Evolutionary conservation across 2,113 vertebrate genomes (phyloP), one percentile per base, ranked within the genome.

Genomic region (Dasypus novemcinctus): DNA sequence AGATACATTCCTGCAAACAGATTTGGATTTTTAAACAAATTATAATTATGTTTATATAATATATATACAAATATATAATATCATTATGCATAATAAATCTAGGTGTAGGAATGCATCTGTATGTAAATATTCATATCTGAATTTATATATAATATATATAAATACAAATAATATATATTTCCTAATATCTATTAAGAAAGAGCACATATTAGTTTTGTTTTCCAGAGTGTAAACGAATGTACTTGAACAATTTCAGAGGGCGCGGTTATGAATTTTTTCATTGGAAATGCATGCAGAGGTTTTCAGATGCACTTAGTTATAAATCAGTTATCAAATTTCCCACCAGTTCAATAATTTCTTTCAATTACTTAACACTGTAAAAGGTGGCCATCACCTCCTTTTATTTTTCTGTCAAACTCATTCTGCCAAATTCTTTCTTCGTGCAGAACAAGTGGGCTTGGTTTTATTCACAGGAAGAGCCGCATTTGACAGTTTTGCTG

Each of bases 401-500:
- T 94, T 86, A 69, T 33, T 88, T 83, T 43, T 38, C 94, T n/a
- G 80, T 66, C 9, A 90, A 74, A 69, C n/a, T 86, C 20, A 1
- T 92, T 36, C 2, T 95, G 96, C 95, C 80, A 98, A 98, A 95
- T 96, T 96, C 84, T 95, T 95, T 80, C 88, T 82, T 91, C 68
- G 46, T 79, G 61, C 91, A 84, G 91, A 96, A 71, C 80, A 79
- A 31, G 72, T 98, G 98, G 98, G 97, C 98, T 98, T 98, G 97
- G 98, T 98, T 98, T 94, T 97, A 87, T 75, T 87, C 95, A 98
- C 98, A 99, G 98, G 98, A 99, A 98, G 98, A 99, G 94, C 98
- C 96, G 94, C 98, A 97, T 74, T 91, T 99, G 99, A 99, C 99
- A 99, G 98, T 96, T 99, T 49, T 93, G 98, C 97, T 99, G 98